Evolutionary conservation across 1,140 invertebrate species (phyloP).

Genomic region (Prorops nasuta): DNA sequence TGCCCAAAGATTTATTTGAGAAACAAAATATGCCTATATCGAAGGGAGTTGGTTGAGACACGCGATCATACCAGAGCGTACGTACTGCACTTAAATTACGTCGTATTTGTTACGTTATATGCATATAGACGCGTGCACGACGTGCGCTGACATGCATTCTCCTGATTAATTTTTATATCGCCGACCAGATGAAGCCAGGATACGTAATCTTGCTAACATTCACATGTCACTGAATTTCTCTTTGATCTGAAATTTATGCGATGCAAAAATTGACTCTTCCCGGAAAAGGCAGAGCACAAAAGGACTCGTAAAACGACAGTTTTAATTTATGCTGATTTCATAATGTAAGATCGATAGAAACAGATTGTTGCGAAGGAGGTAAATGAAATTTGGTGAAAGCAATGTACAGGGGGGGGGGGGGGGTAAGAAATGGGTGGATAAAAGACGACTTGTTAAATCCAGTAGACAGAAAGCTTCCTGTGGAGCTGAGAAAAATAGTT

Average conservation of each 20-base stretch:
- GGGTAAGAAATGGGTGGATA: not conserved
- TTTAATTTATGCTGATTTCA: too few species aligned
- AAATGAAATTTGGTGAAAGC: slow-evolving; percentile 16
- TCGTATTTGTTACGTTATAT: slow-evolving; percentile 23
- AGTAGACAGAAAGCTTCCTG: slow-evolving; percentile 4
- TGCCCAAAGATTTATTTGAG: slow-evolving; percentile 14
- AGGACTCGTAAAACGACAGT: too few species aligned
- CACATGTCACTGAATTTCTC: slow-evolving; percentile 15
- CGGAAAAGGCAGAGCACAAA: too few species aligned
- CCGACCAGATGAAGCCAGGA: slow-evolving; percentile 20
- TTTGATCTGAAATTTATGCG: too few species aligned
- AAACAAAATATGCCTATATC: slow-evolving; percentile 17
- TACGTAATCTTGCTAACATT: slow-evolving; percentile 7
- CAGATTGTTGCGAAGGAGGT: too few species aligned
- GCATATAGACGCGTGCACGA: slow-evolving; percentile 38
- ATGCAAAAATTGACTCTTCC: too few species aligned
- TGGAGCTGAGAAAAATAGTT: slow-evolving; percentile 23
- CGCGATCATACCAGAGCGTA: slow-evolving; percentile 45
- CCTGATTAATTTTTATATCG: slow-evolving; percentile 50
- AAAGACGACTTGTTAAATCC: slow-evolving; percentile 19
- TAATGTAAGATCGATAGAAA: too few species aligned
- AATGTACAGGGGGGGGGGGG: not conserved
- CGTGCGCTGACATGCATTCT: slow-evolving; percentile 40
- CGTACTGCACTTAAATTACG: slow-evolving; percentile 38
- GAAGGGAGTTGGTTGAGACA: slow-evolving; percentile 40